A percentile compares a stretch with the other conserved stretches of the same genome.
phyloP scores from a whole-genome alignment of 2,113 vertebrate species.

The Mesitornis unicolor region DNA sequence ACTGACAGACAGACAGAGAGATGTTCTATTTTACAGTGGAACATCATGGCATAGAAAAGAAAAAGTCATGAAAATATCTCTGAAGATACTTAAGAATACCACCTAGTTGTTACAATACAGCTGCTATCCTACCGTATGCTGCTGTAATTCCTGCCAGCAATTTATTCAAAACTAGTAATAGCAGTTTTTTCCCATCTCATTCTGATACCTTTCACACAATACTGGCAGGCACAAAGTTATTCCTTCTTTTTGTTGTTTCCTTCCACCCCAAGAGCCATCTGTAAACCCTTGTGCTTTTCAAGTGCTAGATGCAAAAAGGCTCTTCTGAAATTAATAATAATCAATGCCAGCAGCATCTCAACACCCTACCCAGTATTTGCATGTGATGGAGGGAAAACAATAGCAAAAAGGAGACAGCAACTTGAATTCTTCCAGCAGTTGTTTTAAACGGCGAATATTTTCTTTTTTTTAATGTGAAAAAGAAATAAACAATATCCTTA shows the following conservation, averaged over 20 bases:
- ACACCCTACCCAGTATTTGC: conserved; percentile 45
- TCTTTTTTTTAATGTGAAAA: conserved; percentile 63
- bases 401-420: conserved; percentile 60
- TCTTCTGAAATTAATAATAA: conserved; percentile 63
- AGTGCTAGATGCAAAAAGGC: conserved; percentile 52
- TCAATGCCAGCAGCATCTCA: conserved; percentile 65
- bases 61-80: not conserved
- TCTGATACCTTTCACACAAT: conserved; percentile 61
- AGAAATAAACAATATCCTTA: conserved; percentile 58
- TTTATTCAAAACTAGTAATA: conserved; percentile 22
- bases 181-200: not conserved
- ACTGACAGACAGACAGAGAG: not conserved
- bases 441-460: conserved; percentile 62
- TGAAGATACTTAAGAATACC: not conserved
- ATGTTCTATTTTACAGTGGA: not conserved
- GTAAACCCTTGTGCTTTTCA: conserved; percentile 34
- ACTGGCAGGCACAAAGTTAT: conserved; percentile 40
- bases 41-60: not conserved
- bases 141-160: not conserved
- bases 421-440: conserved; percentile 56
- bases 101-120: not conserved
- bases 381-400: conserved; percentile 57
- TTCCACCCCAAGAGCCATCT: conserved; percentile 42
- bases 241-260: conserved; percentile 25
- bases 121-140: not conserved